Evolutionary conservation across 2,888 invertebrate species (phyloP).

Genomic region (Macaria notata): DNA sequence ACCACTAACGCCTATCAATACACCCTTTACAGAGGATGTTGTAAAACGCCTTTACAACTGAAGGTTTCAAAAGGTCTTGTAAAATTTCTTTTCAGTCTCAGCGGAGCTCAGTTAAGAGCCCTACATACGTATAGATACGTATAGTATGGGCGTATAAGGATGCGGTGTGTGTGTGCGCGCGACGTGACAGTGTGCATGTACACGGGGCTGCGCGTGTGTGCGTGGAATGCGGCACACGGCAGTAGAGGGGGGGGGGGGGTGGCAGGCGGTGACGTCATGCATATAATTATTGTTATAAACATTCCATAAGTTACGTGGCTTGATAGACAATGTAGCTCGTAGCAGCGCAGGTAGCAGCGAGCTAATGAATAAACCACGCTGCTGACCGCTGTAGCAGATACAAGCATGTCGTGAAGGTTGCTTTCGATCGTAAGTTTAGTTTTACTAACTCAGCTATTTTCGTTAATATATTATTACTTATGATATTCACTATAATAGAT

Average conservation of each 20-base stretch:
- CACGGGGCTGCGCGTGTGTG: conserved; percentile 45
- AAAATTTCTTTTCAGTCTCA: conserved; percentile 70
- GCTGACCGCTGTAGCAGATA: not conserved
- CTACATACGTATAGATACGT: conserved; percentile 46
- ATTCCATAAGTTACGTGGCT: conserved; percentile 12
- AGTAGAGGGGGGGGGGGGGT: conserved; percentile 46
- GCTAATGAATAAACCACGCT: no score
- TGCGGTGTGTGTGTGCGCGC: conserved; percentile 52
- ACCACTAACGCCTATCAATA: conserved; percentile 57
- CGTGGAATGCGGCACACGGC: conserved; percentile 57
- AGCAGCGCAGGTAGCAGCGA: not conserved
- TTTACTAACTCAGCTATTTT: no score
- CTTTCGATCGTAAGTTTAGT: no score
- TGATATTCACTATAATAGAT: no score
- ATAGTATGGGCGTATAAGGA: conserved; percentile 54
- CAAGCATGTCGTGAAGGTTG: no score
- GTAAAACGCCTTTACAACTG: conserved; percentile 40
- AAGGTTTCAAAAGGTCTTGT: conserved; percentile 67
- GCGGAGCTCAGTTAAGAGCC: conserved; percentile 58
- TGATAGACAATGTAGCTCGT: not conserved
- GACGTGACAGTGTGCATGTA: conserved; percentile 49
- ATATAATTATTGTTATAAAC: conserved; percentile 18
- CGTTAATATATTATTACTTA: no score
- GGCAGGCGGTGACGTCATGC: conserved; percentile 53
- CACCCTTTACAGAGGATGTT: conserved; percentile 39